These are phyloP conservation scores for Sipha maydis DNA, from an alignment of 2,888 invertebrate genomes.

Conservation along the genomic window DNA sequence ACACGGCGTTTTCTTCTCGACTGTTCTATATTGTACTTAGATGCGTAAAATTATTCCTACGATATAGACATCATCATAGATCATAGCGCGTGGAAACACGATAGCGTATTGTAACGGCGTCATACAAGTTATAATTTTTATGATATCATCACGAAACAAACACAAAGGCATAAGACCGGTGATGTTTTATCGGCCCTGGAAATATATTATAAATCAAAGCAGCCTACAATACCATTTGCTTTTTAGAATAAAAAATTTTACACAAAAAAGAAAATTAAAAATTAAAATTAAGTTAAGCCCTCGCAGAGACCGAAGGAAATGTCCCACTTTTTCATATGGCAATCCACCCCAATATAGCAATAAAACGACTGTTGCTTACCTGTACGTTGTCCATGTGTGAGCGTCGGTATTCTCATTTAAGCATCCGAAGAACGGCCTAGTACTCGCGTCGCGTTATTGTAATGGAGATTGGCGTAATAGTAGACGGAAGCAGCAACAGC, in stretches of 20 bases:
- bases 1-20: neutral
- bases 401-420: conserved; percentile 50
- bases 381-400: conserved; percentile 38
- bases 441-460: neutral
- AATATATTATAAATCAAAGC: no score
- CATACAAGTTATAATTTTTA: no score
- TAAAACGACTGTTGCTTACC: neutral
- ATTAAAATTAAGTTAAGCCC: no score
- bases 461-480: neutral
- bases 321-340: no score
- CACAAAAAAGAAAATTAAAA: no score
- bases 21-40: conserved; percentile 34
- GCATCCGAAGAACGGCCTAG: conserved; percentile 5
- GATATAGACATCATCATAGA: conserved; percentile 18
- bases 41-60: conserved; percentile 13
- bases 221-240: no score
- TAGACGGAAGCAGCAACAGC: neutral
- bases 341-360: no score
- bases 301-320: no score
- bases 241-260: no score
- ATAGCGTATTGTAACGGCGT: neutral
- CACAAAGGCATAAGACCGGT: no score
- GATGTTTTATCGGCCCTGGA: no score
- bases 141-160: no score
- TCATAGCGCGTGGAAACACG: neutral